Base-by-base conservation (phyloP, 2,797 vertebrate species). In the Alauda arvensis region DNA sequence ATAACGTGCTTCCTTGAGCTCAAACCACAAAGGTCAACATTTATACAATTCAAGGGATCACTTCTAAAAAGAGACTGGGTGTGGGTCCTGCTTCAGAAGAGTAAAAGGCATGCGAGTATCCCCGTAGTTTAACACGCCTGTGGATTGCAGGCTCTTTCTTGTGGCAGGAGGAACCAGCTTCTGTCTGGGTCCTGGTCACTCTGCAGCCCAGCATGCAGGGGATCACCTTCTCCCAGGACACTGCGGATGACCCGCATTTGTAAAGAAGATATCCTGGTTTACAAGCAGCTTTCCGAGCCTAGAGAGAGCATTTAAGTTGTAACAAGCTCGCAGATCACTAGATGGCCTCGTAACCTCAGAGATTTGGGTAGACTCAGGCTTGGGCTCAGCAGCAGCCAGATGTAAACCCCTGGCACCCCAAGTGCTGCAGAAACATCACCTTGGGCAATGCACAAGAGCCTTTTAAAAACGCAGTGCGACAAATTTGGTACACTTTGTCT, bases 271-370 rank as follows among this genome's bases (percentile, higher is more conserved):
- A 12, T 55, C 31, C 16, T 16, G 52, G 19, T 52, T 37, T 33
- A 7, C 10, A 11, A 29, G n/a, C 20, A 14, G 12, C 31, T 84
- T 53, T 62, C 17, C 29, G 23, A 18, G 4, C 2, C 11, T 1
- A 18, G 20, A 21, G 53, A 84, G 31, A 9, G 8, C 14, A 8
- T 20, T 75, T n/a, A n/a, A 20, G 25, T 43, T 89, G 93, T 61
- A 85, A 33, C 90, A 68, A 87, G n/a, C 48, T 59, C 10, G 10
- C 7, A 19, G 19, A 26, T 60, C 93, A 89, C 93, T 95, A 95
- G 95, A 82, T 93, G 95, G 89, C 93, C 88, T 82, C 94, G 6
- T 68, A 82, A 45, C 68, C 79, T 68, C 84, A 76, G 60, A 15
- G 60, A 88, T 87, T 12, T 8, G 39, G 46, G n/a, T 18, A 62